These are phyloP conservation scores for Rhagium mordax DNA, from an alignment of 2,888 invertebrate species.

Conservation along the genomic window DNA sequence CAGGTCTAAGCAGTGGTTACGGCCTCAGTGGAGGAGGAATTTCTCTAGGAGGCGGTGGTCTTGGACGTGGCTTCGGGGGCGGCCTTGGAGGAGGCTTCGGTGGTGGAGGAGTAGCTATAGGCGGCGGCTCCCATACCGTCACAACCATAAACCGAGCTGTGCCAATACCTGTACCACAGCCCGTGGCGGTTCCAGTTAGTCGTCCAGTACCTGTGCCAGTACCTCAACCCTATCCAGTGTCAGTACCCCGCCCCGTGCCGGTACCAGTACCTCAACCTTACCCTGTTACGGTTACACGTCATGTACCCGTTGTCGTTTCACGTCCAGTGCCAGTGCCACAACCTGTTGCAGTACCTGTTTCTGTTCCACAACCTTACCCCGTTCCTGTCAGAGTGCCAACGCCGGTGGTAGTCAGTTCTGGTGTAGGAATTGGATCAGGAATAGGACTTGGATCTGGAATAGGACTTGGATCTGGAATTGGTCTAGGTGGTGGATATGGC, in stretches of 20 bases:
- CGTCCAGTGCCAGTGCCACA: slow-evolving; percentile 61
- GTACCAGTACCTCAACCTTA: slow-evolving; percentile 56
- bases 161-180: slow-evolving; percentile 68
- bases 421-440: slow-evolving; percentile 42
- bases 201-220: slow-evolving; percentile 66
- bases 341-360: slow-evolving; percentile 54
- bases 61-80: slow-evolving; percentile 36
- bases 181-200: slow-evolving; percentile 73
- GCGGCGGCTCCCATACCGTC: slow-evolving; percentile 55
- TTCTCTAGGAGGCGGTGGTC: slow-evolving; percentile 48
- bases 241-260: slow-evolving; percentile 71
- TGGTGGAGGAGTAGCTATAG: slow-evolving; percentile 49
- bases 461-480: slow-evolving; percentile 26
- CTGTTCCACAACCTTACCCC: slow-evolving; percentile 54
- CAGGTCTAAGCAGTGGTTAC: slow-evolving; percentile 42
- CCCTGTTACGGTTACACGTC: slow-evolving; percentile 72
- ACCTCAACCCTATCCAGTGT: slow-evolving; percentile 62
- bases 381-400: slow-evolving; percentile 52
- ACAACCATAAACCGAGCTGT: slow-evolving; percentile 72
- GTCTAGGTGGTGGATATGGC: slow-evolving; percentile 28
- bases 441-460: slow-evolving; percentile 39
- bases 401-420: slow-evolving; percentile 49
- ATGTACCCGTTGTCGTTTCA: slow-evolving; percentile 61
- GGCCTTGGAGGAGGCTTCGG: slow-evolving; percentile 43
- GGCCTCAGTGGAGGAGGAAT: slow-evolving; percentile 47